Conservation (phyloP, 2,888 invertebrate species). For the Drosophila algonquin region DNA sequence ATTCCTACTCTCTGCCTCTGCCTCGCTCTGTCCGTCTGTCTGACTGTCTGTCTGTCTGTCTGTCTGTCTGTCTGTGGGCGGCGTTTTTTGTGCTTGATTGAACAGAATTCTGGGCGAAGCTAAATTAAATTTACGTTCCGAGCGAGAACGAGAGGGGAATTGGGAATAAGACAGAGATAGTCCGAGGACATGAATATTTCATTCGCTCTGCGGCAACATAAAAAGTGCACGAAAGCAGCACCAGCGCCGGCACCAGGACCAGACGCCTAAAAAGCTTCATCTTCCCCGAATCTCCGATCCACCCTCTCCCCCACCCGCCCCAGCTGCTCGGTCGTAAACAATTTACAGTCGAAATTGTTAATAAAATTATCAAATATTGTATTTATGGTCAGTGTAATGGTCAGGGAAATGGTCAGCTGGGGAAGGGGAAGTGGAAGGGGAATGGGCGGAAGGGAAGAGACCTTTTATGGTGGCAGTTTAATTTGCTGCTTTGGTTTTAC, state of each 20-base stretch:
- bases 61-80: constrained; percentile 47
- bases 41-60: constrained; percentile 30
- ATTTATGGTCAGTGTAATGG: constrained; percentile 73
- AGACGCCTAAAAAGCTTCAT: constrained; percentile 68
- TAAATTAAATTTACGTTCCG: constrained; percentile 77
- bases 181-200: constrained; percentile 67
- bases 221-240: constrained; percentile 53
- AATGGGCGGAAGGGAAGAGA: neutral
- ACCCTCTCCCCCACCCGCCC: constrained; percentile 4
- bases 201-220: constrained; percentile 58
- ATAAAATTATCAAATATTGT: constrained; percentile 81
- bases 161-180: constrained; percentile 36
- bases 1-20: constrained; percentile 21
- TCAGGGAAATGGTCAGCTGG: constrained; percentile 41
- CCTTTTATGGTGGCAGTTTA: constrained; percentile 71
- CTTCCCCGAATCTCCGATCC: neutral
- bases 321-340: constrained; percentile 67
- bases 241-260: constrained; percentile 1
- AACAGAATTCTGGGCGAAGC: constrained; percentile 75
- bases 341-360: constrained; percentile 78
- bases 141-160: constrained; percentile 27
- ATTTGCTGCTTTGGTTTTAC: constrained; percentile 78
- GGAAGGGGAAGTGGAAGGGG: neutral
- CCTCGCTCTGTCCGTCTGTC: neutral
- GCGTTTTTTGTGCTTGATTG: constrained; percentile 78